Percentiles rank a stretch among this genome's conserved stretches.
Evolutionary conservation across 2,113 vertebrate species (phyloP).

Genomic region (Cacatua alba): DNA sequence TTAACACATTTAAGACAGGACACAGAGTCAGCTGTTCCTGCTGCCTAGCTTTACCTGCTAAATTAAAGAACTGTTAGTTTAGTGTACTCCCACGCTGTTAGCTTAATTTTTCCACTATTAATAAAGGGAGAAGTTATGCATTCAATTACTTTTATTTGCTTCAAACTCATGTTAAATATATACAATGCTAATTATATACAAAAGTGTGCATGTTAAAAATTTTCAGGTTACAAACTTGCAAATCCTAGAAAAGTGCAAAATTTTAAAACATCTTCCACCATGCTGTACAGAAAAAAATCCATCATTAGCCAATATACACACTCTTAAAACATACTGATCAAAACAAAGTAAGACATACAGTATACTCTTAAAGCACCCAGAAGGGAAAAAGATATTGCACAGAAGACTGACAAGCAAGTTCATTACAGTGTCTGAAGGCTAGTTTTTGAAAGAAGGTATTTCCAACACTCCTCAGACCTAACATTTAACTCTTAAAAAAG

Average conservation of each 20-base stretch:
- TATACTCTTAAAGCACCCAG: constrained; percentile 67
- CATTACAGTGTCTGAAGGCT: constrained; percentile 62
- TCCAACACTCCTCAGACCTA: constrained; percentile 62
- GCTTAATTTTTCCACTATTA: not conserved
- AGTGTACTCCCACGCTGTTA: not conserved
- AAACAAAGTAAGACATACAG: constrained; percentile 68
- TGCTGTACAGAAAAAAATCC: constrained; percentile 92
- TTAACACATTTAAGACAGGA: not conserved
- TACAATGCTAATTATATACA: constrained; percentile 91
- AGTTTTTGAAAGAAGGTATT: constrained; percentile 55
- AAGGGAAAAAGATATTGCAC: constrained; percentile 77
- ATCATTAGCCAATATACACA: constrained; percentile 89
- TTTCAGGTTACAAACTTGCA: constrained; percentile 85
- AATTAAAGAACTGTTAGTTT: not conserved
- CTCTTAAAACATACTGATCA: constrained; percentile 60
- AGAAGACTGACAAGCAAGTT: constrained; percentile 73
- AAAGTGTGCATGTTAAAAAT: constrained; percentile 88
- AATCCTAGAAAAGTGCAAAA: constrained; percentile 95
- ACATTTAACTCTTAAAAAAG: constrained; percentile 57
- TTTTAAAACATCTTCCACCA: constrained; percentile 82
- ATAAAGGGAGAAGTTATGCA: constrained; percentile 45
- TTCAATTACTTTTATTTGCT: constrained; percentile 79
- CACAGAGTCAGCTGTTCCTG: not conserved
- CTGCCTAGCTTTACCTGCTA: not conserved
- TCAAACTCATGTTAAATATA: constrained; percentile 84